Conservation (phyloP, 2,797 vertebrate species). For the Helostoma temminkii region DNA sequence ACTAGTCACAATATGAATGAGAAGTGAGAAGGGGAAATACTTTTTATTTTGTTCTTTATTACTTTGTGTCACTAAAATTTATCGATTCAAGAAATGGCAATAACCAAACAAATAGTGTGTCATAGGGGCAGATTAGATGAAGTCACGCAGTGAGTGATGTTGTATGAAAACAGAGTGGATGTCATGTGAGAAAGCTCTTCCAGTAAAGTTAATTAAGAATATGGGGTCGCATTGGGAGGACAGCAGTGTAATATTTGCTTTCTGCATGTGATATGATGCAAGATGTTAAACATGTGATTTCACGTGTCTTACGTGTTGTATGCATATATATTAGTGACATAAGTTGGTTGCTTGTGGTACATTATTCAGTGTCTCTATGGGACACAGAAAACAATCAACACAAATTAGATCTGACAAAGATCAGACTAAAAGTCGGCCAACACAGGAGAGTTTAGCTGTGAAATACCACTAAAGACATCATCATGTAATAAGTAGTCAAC, state of each 20-base stretch:
- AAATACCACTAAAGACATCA: background rate
- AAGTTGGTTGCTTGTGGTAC: no score
- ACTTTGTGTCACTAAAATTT: background rate
- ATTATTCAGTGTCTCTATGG: constrained; percentile 13
- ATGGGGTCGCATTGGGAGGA: background rate
- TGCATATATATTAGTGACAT: constrained; percentile 53
- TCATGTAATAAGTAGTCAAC: background rate
- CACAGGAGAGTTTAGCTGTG: background rate
- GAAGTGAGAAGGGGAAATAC: background rate
- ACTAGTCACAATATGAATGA: background rate
- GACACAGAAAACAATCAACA: constrained; percentile 14
- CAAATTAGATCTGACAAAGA: constrained; percentile 33
- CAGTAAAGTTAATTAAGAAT: constrained; percentile 1
- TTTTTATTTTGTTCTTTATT: background rate
- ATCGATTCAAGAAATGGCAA: no score
- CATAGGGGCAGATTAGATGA: constrained; percentile 4
- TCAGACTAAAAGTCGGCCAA: constrained; percentile 34
- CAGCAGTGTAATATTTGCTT: background rate
- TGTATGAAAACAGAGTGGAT: background rate
- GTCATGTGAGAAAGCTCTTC: constrained; percentile 2
- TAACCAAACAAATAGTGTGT: background rate
- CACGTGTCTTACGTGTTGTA: constrained; percentile 42
- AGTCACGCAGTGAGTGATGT: constrained; percentile 8
- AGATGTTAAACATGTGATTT: constrained; percentile 30
- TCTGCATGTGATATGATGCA: constrained; percentile 19